These are phyloP conservation scores for Myoxocephalus aenaeus DNA, from an alignment of 2,797 vertebrate species.

Conservation along the genomic window DNA sequence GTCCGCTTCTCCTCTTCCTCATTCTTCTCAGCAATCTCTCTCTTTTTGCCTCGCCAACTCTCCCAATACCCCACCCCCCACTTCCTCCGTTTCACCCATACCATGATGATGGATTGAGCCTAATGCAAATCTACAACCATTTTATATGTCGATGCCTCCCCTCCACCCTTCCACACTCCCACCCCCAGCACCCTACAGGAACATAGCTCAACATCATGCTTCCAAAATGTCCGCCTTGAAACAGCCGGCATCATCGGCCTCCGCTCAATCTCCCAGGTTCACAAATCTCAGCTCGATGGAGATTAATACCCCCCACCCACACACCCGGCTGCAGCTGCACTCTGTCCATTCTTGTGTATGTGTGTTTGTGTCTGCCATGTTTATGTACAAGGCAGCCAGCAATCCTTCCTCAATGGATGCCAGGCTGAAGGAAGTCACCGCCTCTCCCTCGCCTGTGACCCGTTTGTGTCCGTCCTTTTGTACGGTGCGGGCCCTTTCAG, in stretches of 20 bases:
- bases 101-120: constrained; percentile 94
- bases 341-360: constrained; percentile 32
- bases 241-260: constrained; percentile 88
- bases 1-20: neutral
- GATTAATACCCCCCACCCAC: constrained; percentile 74
- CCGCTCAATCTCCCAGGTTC: constrained; percentile 83
- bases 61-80: neutral
- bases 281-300: constrained; percentile 84
- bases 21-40: constrained; percentile 68
- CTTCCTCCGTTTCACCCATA: constrained; percentile 64
- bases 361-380: constrained; percentile 5
- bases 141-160: constrained; percentile 95
- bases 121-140: constrained; percentile 99
- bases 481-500: constrained; percentile 48
- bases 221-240: constrained; percentile 92
- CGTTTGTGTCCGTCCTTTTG: constrained; percentile 55
- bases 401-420: constrained; percentile 24
- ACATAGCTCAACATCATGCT: constrained; percentile 97
- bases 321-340: constrained; percentile 56
- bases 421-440: constrained; percentile 21
- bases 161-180: neutral
- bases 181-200: constrained; percentile 81
- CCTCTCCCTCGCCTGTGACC: constrained; percentile 44
- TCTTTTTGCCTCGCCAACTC: constrained; percentile 10
- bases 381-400: constrained; percentile 6